These are phyloP conservation scores for Bergia sp. DNA, from an alignment of 92 coral and sea anemone genomes.

Conservation along the genomic window DNA sequence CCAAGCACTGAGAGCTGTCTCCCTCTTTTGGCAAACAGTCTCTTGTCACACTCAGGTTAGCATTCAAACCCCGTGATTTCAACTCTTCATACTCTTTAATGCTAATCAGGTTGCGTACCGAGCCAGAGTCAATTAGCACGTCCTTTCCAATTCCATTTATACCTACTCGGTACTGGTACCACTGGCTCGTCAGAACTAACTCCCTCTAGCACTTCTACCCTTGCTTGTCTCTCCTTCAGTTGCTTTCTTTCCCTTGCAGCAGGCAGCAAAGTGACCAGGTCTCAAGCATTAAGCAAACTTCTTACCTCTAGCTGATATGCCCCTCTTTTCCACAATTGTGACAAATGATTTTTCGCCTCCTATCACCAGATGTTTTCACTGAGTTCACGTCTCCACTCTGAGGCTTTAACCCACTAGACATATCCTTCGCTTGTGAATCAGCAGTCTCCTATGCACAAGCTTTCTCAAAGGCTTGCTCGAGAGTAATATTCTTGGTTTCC, in stretches of 20 bases:
- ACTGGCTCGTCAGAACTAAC: slow-evolving; percentile 48
- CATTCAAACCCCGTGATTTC: slow-evolving; percentile 52
- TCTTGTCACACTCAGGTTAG: slow-evolving; percentile 42
- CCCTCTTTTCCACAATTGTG: no score
- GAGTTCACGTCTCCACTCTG: slow-evolving; percentile 4
- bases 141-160: slow-evolving; percentile 60
- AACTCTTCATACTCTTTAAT: slow-evolving; percentile 47
- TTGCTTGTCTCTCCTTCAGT: not conserved
- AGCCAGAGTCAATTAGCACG: slow-evolving; percentile 64
- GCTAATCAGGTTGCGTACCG: slow-evolving; percentile 68
- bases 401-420: slow-evolving; percentile 28
- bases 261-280: not conserved
- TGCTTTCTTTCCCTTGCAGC: slow-evolving; percentile 5
- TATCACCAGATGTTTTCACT: not conserved
- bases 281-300: not conserved
- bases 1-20: slow-evolving; percentile 54
- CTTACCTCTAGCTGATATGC: not conserved
- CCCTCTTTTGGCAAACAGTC: slow-evolving; percentile 62
- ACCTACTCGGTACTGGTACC: slow-evolving; percentile 45
- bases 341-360: not conserved
- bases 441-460: slow-evolving; percentile 37
- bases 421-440: slow-evolving; percentile 51
- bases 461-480: not conserved
- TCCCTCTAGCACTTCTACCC: not conserved
- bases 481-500: not conserved